Percentiles rank a stretch among this genome's conserved stretches.
Conservation (phyloP, 2,888 invertebrate species). For the Cephus pygmeus region DNA sequence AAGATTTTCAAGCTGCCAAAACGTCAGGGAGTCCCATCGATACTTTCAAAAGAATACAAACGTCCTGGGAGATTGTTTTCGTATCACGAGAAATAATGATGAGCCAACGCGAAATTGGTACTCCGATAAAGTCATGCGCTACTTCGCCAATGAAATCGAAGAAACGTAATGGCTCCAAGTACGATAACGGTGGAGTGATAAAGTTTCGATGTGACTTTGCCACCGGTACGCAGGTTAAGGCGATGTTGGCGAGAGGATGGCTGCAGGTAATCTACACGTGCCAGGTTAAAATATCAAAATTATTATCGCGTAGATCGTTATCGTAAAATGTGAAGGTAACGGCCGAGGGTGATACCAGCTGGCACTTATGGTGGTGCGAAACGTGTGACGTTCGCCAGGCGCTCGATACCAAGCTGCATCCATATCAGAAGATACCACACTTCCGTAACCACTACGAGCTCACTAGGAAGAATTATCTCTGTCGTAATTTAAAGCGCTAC, state of each 20-base stretch:
- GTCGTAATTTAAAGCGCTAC: conserved; percentile 69
- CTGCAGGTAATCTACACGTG: conserved; percentile 37
- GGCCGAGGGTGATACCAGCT: conserved; percentile 62
- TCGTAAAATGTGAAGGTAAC: conserved; percentile 44
- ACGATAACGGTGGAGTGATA: conserved; percentile 34
- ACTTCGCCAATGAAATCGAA: conserved; percentile 2
- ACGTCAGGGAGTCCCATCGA: neutral
- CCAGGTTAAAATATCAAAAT: conserved; percentile 8
- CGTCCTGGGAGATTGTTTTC: neutral
- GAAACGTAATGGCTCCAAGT: conserved; percentile 13
- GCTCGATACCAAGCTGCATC: conserved; percentile 41
- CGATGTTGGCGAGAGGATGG: conserved; percentile 56
- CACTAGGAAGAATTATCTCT: conserved; percentile 72
- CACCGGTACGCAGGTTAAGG: conserved; percentile 45
- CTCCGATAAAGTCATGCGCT: conserved; percentile 7
- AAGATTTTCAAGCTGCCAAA: neutral
- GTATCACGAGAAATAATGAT: conserved; percentile 4
- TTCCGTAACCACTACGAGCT: conserved; percentile 73
- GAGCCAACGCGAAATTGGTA: conserved; percentile 11
- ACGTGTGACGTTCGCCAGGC: conserved; percentile 67
- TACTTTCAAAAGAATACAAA: neutral
- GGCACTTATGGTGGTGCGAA: conserved; percentile 74
- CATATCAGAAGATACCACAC: conserved; percentile 69
- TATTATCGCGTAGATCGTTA: neutral
- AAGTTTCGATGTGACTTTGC: conserved; percentile 54